Evolutionary conservation across 2,888 invertebrate genomes (phyloP).

Genomic region (Folsomia candida): DNA sequence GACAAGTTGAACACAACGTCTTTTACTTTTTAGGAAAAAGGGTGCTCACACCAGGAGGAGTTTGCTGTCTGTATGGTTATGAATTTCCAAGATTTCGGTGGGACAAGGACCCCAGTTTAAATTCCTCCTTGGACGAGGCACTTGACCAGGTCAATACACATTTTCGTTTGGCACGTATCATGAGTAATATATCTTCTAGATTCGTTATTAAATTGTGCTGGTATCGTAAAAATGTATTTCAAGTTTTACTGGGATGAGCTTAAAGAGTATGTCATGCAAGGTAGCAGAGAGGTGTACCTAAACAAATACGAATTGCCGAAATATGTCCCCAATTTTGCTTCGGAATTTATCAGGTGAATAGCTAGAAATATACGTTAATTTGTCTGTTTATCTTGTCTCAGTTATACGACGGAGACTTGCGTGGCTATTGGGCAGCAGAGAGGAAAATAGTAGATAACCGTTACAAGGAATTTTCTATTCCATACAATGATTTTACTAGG

Average conservation of each 20-base stretch:
- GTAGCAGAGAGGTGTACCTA: conserved; percentile 51
- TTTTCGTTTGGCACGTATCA: conserved; percentile 25
- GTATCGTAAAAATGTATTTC: too few species aligned
- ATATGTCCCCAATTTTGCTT: conserved; percentile 24
- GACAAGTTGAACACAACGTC: neutral
- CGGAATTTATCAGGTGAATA: conserved; percentile 32
- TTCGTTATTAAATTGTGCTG: too few species aligned
- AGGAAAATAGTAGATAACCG: conserved; percentile 45
- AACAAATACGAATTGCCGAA: conserved; percentile 47
- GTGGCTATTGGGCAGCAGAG: conserved; percentile 43
- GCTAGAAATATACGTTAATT: neutral
- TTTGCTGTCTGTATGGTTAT: conserved; percentile 34
- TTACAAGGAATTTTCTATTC: conserved; percentile 40
- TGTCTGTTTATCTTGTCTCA: conserved; percentile 10
- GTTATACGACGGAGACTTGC: conserved; percentile 37
- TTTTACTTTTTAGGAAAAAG: conserved; percentile 15
- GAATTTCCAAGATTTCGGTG: conserved; percentile 35
- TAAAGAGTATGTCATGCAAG: conserved; percentile 46
- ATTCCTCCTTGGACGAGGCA: conserved; percentile 24
- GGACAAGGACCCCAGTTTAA: conserved; percentile 28
- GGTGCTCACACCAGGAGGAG: conserved; percentile 31
- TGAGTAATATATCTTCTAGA: neutral
- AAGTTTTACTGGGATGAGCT: conserved; percentile 50
- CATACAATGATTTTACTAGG: conserved; percentile 43
- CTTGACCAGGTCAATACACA: conserved; percentile 20